These are phyloP conservation scores for Pristionchus mayeri DNA, from an alignment of 2,888 invertebrate species.

Conservation along the genomic window DNA sequence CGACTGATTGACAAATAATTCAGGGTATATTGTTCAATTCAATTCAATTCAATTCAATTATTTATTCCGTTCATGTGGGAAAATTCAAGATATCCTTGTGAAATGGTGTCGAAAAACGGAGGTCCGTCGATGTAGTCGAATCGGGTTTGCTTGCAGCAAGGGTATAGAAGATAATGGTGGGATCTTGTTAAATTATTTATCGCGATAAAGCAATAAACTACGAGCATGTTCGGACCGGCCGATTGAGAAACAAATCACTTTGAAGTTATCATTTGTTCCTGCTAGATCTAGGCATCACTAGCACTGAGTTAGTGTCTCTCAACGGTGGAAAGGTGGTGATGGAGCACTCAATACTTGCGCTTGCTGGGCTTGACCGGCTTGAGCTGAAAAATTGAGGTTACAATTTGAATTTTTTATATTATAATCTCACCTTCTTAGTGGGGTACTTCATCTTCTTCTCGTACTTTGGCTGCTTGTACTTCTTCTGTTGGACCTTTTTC, in stretches of 20 bases:
- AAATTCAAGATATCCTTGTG: no score
- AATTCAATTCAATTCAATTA: no score
- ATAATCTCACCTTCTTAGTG: background rate
- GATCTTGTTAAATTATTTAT: slow-evolving; percentile 21
- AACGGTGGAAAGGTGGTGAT: background rate
- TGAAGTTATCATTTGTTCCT: background rate
- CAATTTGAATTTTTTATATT: background rate
- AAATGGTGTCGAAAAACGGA: no score
- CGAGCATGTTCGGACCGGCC: background rate
- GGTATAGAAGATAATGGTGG: no score
- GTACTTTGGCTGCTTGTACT: background rate
- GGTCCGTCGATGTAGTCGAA: no score
- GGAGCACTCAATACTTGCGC: background rate
- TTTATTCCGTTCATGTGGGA: no score
- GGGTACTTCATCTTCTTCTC: background rate
- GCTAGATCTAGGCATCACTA: background rate
- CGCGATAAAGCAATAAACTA: background rate
- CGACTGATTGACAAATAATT: background rate
- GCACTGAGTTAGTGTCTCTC: background rate
- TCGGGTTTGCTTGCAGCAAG: no score
- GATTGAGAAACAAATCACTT: background rate
- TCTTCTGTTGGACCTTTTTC: background rate
- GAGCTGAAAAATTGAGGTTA: background rate
- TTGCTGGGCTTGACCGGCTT: background rate
- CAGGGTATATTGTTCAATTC: background rate